phyloP scores from a whole-genome alignment of 2,888 invertebrate genomes.

The Brachyptera putata region DNA sequence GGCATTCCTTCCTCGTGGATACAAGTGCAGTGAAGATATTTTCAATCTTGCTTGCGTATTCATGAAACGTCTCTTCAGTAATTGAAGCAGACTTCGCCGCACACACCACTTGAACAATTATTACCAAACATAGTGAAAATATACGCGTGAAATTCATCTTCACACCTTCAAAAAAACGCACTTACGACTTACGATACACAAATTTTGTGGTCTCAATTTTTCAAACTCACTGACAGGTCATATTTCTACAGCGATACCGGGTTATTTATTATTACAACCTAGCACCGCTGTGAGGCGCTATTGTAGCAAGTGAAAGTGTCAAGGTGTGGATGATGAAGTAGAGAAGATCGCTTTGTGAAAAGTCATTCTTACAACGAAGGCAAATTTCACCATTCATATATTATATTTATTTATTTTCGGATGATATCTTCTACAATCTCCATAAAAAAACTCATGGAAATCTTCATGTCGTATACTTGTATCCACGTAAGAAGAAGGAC shows the following conservation, averaged over 20 bases:
- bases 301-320: slow-evolving; percentile 12
- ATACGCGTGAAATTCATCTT: neutral
- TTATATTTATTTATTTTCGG: neutral
- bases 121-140: neutral
- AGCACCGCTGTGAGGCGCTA: neutral
- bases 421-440: no score
- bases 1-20: no score
- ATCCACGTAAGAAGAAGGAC: neutral
- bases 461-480: neutral
- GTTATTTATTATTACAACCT: slow-evolving; percentile 10
- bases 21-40: no score
- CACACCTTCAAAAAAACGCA: neutral
- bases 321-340: slow-evolving; percentile 2
- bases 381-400: neutral
- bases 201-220: slow-evolving; percentile 6
- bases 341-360: neutral
- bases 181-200: neutral
- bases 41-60: no score
- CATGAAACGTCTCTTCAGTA: no score
- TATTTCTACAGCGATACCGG: slow-evolving; percentile 1
- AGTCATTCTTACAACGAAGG: neutral
- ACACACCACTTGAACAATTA: neutral
- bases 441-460: neutral
- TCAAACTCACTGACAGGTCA: slow-evolving; percentile 3
- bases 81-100: neutral